Evolutionary conservation across 2,888 invertebrate genomes (phyloP), one percentile per base, ranked within the genome.

Genomic region (Trichacis sp.): DNA sequence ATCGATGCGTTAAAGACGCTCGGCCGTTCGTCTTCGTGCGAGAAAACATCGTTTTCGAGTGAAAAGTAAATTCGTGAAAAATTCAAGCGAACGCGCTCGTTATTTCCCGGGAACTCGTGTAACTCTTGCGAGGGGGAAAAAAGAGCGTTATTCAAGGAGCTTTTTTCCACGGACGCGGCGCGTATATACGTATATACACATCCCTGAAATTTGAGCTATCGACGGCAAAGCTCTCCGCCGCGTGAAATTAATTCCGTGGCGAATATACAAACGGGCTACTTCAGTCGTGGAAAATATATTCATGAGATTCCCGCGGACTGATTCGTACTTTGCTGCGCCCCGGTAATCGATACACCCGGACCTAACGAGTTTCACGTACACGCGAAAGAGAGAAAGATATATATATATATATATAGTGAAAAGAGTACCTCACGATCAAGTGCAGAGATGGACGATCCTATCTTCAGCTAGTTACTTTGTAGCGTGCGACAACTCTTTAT

Each of bases 241-340:
- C 38, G 51, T 52, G 48, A 57, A 57, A 62, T 62, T 57, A 62
- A 51, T 51, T 57, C 57, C 52, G 42, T 46, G 48, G 62, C 48
- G 53, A 57, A 57, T 57, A 33, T 49, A 53, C 62, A 57, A 62
- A 57, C 56, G 57, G 62, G 49, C 38, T 53, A 57, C 57, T 57
- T 47, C 43, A 57, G 48, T 52, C 52, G 55, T 38, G 40, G 45
- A 33, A 62, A 62, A 62, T 62, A 49, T 62, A 62, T 62, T 62
- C 62, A 62, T 62, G 62, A 62, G 62, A 62, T 57, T 62, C 56
- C 15, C 36, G 47, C 42, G 56, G 52, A 55, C 51, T 15, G 18
- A 9, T 9, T 11, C 15, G 18, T 49, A 36, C 19, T 36, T 19
- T 36, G 33, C 36, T n/a, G 2, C 36, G 36, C 11, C 12, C 14